phyloP scores from a whole-genome alignment of 2,888 invertebrate genomes.

The Pasiphila rectangulata region DNA sequence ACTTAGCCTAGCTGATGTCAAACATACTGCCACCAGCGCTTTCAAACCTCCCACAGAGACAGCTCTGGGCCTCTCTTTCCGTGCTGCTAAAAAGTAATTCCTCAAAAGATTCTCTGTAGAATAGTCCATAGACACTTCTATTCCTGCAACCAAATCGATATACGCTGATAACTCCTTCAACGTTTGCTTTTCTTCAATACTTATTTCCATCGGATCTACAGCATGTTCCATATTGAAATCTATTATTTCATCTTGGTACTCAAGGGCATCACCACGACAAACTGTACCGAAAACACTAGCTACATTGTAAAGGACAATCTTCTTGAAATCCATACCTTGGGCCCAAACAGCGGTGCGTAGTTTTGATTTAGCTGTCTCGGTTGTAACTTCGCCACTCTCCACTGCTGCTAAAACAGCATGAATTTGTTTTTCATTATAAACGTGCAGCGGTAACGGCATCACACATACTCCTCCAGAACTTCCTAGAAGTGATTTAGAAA shows the following conservation, averaged over 20 bases:
- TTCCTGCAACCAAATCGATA: conserved; percentile 57
- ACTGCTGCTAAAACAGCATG: conserved; percentile 51
- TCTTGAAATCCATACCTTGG: conserved; percentile 65
- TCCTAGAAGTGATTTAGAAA: conserved; percentile 48
- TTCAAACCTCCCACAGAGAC: conserved; percentile 60
- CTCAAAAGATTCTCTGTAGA: conserved; percentile 53
- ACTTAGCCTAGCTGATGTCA: conserved; percentile 64
- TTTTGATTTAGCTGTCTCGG: conserved; percentile 44
- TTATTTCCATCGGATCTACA: conserved; percentile 39
- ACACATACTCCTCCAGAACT: conserved; percentile 63
- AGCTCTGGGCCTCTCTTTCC: conserved; percentile 53
- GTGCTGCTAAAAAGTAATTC: conserved; percentile 64
- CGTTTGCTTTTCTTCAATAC: conserved; percentile 49
- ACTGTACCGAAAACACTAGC: conserved; percentile 63
- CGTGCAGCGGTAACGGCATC: conserved; percentile 61
- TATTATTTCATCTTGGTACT: conserved; percentile 57
- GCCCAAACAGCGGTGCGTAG: conserved; percentile 66
- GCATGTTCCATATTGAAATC: conserved; percentile 57
- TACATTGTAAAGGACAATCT: conserved; percentile 54
- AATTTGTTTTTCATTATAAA: conserved; percentile 59
- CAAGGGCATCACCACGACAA: conserved; percentile 60
- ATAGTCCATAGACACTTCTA: conserved; percentile 50
- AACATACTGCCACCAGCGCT: conserved; percentile 52
- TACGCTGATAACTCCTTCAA: conserved; percentile 53
- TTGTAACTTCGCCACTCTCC: conserved; percentile 55